Base-by-base conservation (phyloP, 2,797 vertebrate genomes). In the Characodon lateralis region DNA sequence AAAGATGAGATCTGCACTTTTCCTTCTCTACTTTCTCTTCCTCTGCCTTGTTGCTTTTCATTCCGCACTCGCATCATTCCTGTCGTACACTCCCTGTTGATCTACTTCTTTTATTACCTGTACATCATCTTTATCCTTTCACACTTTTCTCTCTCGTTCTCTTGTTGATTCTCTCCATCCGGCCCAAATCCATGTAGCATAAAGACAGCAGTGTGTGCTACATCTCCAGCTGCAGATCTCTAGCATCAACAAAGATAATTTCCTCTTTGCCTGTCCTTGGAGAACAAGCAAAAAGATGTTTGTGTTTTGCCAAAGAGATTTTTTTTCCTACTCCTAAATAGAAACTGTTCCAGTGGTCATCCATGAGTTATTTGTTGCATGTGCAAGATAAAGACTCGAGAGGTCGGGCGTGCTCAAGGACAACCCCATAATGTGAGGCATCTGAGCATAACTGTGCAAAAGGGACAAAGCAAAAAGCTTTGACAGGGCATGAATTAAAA, bases 331-430 rank as follows among this genome's bases (percentile, higher is more conserved):
- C 24, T 77, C 58, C 31, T 50, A 39, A 71, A 63, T 74, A 75
- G 76, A 74, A 72, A 78, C 61, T 66, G 59, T 87, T 77, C 56
- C 16, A 5, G 39, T 72, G 77, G 82, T 84, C 0, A n/a, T 75
- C 80, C 72, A 77, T 55, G 20, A 3, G 71, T 86, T 83, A 89
- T 81, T 86, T 74, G 80, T 76, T 77, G 83, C 78, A 76, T 43
- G 46, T 78, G 82, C 82, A 85, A 73, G 77, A 86, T 74, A 75
- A 78, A 83, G 79, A 85, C 68, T 75, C 75, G 56, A 43, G 20
- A 89, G 87, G 86, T 89, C 83, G 77, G 71, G 39, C 6, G 0
- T 39, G 83, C 74, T 86, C 86, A 92, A 92, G 89, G 89, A 90
- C 83, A 1, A 31, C 50, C 18, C 35, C 35, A 46, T 46, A 72